Base-by-base conservation (phyloP, 2,797 vertebrate species). In the Alexandromys oeconomus region DNA sequence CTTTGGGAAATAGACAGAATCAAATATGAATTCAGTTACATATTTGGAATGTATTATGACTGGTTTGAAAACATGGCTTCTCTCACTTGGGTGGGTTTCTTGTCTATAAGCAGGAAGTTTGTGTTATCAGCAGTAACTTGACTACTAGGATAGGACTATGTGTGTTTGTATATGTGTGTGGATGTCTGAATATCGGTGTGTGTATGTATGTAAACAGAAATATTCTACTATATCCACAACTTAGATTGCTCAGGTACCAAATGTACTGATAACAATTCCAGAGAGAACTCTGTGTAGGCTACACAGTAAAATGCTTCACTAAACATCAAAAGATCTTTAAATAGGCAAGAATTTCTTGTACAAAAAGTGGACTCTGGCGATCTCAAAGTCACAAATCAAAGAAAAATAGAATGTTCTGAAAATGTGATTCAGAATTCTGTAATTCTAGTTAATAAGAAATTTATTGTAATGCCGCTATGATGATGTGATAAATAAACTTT, bases 261-360 rank as follows among this genome's bases (percentile, higher is more conserved):
- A 84, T 92, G 88, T 94, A 69, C 94, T 95, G 19, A 89, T 94
- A 51, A 84, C 40, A 96, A 34, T 91, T 86, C 34, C 48, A 74
- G 37, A 91, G 40, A 89, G 43, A 95, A 61, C 21, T 93, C 78
- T 23, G 34, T 92, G 94, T 94, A 89, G 94, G 89, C 93, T 86
- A 97, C 80, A 89, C 19, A 93, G 91, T 96, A 96, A 95, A 96
- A 97, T 74, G 93, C 89, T 94, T 96, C 97, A 97, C 96, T 97
- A 95, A 97, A 80, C 73, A 92, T 97, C 91, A 88, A 94, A 94
- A 84, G 94, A 96, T 48, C 80, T 97, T 97, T 94, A 78, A 94
- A 15, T 51, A 96, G 48, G 34, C 96, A 96, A 95, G 82, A 96
- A 65, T 93, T 87, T 87, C 61, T 96, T 84, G 74, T 97, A 93